Evolutionary conservation across 2,113 vertebrate species (phyloP), one percentile per base, ranked within the genome.

Genomic region (Onychorhynchus coronatus): DNA sequence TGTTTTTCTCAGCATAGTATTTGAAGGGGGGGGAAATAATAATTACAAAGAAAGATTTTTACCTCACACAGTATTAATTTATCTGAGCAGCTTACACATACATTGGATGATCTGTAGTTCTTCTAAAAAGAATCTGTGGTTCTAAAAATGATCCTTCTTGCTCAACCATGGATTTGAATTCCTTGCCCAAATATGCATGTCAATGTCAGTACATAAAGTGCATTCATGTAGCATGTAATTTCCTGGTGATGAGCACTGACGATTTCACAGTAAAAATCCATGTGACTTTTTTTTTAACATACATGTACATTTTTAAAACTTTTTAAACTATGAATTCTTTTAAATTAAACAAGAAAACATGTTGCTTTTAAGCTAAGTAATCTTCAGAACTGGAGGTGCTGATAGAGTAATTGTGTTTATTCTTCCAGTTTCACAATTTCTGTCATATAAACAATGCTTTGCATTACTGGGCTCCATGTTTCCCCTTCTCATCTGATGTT

Each of bases 401-500:
- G 98, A 97, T 97, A 91, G 96, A 98, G 83, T 98, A 97, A 98
- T 97, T 97, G 96, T 97, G 97, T 98, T 98, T 98, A 97, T 93
- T 97, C 98, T 97, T 96, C 95, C 89, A 96, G 94, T 98, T 98
- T 98, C 97, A 97, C 96, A 97, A 97, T 97, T 98, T 97, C 96
- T 97, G 87, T 96, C 93, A 97, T 97, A 96, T 97, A 98, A 98
- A 98, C 96, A 98, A 97, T 95, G 96, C 97, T 97, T 98, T 98
- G 96, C 96, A 96, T 98, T 98, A 98, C 97, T 98, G 96, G 96
- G 89, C 96, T 97, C 96, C 95, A 91, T 73, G 56, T 97, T 98
- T 96, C 95, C 97, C 97, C 94, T 97, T 97, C 96, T 97, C 97
- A 97, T 98, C 97, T 98, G 97, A 98, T 98, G 97, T 97, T 98